Percentiles rank a stretch among this genome's conserved stretches.
phyloP scores from a whole-genome alignment of 2,113 vertebrate genomes.

The Ibidorhyncha struthersii region DNA sequence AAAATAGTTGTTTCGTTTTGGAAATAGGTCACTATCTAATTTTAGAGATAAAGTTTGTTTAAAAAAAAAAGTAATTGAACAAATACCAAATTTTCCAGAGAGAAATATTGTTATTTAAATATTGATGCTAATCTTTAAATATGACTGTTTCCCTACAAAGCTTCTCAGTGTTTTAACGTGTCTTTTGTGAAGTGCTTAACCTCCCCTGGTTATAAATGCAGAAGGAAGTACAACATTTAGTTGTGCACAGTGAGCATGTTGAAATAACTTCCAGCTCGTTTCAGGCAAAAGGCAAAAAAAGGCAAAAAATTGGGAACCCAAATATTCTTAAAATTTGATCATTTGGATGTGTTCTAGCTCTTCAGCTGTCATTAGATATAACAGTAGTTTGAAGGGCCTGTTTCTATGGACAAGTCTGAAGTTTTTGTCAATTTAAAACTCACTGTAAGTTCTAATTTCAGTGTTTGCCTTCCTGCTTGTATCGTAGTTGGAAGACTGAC shows the following conservation, averaged over 20 bases:
- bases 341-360: neutral
- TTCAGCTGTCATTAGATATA: neutral
- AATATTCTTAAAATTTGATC: neutral
- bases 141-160: neutral
- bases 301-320: neutral
- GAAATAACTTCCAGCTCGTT: neutral
- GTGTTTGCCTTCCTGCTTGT: neutral
- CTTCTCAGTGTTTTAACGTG: neutral
- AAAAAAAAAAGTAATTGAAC: neutral
- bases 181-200: neutral
- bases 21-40: neutral
- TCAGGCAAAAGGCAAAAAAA: neutral
- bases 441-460: neutral
- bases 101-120: neutral
- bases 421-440: neutral
- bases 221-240: neutral
- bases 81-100: neutral
- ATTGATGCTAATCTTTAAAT: neutral
- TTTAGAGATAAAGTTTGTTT: neutral
- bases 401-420: neutral
- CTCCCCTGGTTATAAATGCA: neutral
- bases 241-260: neutral
- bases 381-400: neutral
- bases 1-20: neutral
- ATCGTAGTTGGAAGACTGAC: neutral